Base-by-base conservation (phyloP, 2,888 invertebrate species). In the Arctia plantaginis region DNA sequence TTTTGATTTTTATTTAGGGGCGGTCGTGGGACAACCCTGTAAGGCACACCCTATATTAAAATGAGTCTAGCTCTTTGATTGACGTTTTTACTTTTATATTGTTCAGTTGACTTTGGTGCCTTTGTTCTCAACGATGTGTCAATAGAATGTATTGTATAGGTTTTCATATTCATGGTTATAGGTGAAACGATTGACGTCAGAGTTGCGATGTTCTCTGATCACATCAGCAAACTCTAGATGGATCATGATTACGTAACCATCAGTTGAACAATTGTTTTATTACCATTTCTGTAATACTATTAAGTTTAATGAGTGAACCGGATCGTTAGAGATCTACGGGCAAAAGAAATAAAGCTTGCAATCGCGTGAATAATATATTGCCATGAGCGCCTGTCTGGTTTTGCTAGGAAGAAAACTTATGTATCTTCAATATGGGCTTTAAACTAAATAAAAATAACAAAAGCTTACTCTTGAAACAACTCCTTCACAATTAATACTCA, bases 1-100 rank as follows among this genome's bases (percentile, higher is more conserved):
- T 93, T 94, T 93, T 91, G 86, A 90, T 93, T 94, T 95, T 94
- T 94, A 94, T 95, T 95, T 95, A 93, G 94, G 95, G 95, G 95
- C 93, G 94, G 93, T 92, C 93, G 94, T 94, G 95, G 94, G 95
- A 95, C 93, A 92, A 79, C 93, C 94, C 91, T 94, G 95, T 90
- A 92, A 95, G 89, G 92, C 86, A 95, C 90, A 95, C 95, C 94
- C 90, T 92, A 88, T 89, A 95, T 95, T 95, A 95, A 94, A 91
- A 92, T 86, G 87, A 88, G 88, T 91, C 90, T 91, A 92, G 89
- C 89, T 89, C 89, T 93, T 94, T 78, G 72, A 93, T 94, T 93
- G 94, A 93, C 93, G 92, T 92, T 27, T 41, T 70, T 51, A 69
- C 69, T 62, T 59, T 70, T 62, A 41, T 62, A 27, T 69, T 41